A percentile compares a stretch with the other conserved stretches of the same genome.
phyloP scores from a whole-genome alignment of 35 echinoderm and acorn worm genomes.

The Ophiothrix spiculata region DNA sequence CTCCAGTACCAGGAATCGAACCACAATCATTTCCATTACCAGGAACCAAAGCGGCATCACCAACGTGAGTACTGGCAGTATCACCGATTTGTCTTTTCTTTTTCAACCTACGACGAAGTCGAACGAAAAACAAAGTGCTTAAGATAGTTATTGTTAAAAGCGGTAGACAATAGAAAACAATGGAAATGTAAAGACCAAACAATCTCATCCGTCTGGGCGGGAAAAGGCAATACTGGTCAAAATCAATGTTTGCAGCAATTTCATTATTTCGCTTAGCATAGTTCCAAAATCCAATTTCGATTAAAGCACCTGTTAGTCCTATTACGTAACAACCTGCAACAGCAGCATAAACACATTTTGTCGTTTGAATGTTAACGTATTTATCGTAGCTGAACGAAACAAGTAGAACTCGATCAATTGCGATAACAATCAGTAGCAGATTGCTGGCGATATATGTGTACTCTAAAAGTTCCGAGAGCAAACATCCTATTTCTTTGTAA shows the following conservation, averaged over 20 bases:
- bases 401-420: not conserved
- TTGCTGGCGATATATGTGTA: not conserved
- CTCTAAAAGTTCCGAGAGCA: not conserved
- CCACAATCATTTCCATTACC: too few relatives aligned
- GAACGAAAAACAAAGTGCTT: not conserved
- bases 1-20: not conserved
- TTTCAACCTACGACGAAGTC: not conserved
- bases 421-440: not conserved
- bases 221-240: not conserved
- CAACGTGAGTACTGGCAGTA: not conserved
- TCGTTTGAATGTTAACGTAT: not conserved
- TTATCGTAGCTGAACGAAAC: not conserved
- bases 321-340: not conserved
- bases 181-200: not conserved
- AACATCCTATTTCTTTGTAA: not conserved
- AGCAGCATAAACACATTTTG: not conserved
- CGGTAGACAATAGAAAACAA: not conserved
- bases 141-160: not conserved
- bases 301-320: not conserved
- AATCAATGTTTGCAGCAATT: constrained; percentile 4
- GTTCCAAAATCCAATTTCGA: not conserved
- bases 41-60: too few relatives aligned
- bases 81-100: not conserved
- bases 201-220: not conserved
- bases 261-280: not conserved